Evolutionary conservation across 1,140 invertebrate species (phyloP), one percentile per base, ranked within the genome.

Genomic region (Caenorhabditis elegans): DNA sequence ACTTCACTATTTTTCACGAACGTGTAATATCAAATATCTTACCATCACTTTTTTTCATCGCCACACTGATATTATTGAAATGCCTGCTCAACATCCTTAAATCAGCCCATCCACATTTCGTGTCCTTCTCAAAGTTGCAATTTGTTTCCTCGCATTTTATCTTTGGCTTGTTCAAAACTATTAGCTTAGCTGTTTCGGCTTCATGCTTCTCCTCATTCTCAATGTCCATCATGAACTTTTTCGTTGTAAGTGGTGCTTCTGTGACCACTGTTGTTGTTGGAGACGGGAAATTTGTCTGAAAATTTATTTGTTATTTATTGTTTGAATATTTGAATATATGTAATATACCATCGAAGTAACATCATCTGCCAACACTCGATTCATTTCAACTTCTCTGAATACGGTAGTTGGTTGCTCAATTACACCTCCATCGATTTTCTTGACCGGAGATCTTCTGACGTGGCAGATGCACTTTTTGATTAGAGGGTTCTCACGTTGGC

Each of bases 21-120:
- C n/a, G n/a, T n/a, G n/a, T n/a, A n/a, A n/a, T n/a, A n/a, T n/a
- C n/a, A n/a, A n/a, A n/a, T n/a, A n/a, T n/a, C n/a, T n/a, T 28
- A 82, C 80, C 31, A 53, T 75, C 47, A 31, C 70, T 75, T 39
- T 49, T 55, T 49, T 82, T 82, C 46, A 75, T 31, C 22, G 80
- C 80, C 17, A 82, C 60, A 49, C 46, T 53, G n/a, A 82, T 82
- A 34, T 82, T 82, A 47, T 82, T 82, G 51, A 82, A 82, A 31
- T 82, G 80, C 24, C 26, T 5, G 22, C 46, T 53, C 22, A 82
- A 75, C 36, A 60, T 47, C 10, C 80, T 34, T n/a, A 82, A 26
- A 60, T 82, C 80, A 5, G 70, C 75, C 80, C 80, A 82, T 34
- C 80, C 75, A 55, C 60, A 81, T 65, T 79, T 55, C 19, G 43